Evolutionary conservation across 1,140 invertebrate species (phyloP), one percentile per base, ranked within the genome.

Genomic region (Hylaeus anthracinus): DNA sequence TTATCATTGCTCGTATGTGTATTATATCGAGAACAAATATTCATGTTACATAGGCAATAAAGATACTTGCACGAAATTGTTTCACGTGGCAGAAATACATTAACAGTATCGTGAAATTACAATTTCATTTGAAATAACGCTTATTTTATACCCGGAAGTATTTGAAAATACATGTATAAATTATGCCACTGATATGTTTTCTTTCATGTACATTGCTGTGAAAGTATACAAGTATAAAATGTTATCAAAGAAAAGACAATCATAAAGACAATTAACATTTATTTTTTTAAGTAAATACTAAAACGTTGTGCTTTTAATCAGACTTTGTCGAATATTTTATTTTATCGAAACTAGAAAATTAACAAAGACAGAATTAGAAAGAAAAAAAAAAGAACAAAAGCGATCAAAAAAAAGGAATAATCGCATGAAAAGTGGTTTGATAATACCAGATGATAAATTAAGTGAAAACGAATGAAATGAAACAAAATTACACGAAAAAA

Each of bases 11-110:
- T 37, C 3, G 26, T 66, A 43, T 43, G 45, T 45, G 41, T 45
- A 15, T 10, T 51, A 8, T 39, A 26, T 26, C 3, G 14, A 15
- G 43, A 26, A 41, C 48, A 43, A 12, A 64, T n/a, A 43, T 51
- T 74, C 41, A 2, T 37, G 14, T 43, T 26, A n/a, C 37, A 39
- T 5, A 5, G 10, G 10, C 10, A 9, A 67, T 67, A 58, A 8
- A 43, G 5, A 76, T 45, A 37, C 60, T 60, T 76, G 64, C 69
- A 69, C n/a, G 48, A 76, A 67, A 58, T 56, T 75, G 15, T 58
- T 75, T 67, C 15, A 66, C 65, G 64, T 70, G 26, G 4, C 48
- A 43, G 56, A 71, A 77, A 77, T 69, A 71, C 75, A 77, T 53
- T 70, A 67, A 43, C 12, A 58, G 12, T 58, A 10, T 39, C 14